These are phyloP conservation scores for Coptodon bakossiorum DNA, from an alignment of 2,113 vertebrate genomes.

Conservation along the genomic window DNA sequence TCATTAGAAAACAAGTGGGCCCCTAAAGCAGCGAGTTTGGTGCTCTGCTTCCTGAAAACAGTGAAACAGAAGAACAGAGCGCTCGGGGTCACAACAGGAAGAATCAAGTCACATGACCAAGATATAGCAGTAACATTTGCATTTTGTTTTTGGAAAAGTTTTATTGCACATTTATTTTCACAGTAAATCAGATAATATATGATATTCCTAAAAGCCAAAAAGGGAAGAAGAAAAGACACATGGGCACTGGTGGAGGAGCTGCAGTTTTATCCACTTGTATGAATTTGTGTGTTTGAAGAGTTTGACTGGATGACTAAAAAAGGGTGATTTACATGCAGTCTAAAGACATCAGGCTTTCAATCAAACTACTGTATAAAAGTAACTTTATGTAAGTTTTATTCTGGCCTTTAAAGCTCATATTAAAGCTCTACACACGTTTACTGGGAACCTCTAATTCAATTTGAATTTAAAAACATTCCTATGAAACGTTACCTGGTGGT, in stretches of 20 bases:
- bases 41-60: background rate
- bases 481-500: background rate
- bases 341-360: background rate
- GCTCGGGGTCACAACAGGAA: background rate
- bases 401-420: rapidly evolving
- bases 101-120: background rate
- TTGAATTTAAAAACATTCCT: rapidly evolving
- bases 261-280: background rate
- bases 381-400: background rate
- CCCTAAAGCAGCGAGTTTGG: background rate
- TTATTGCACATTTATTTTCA: background rate
- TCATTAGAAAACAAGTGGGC: rapidly evolving
- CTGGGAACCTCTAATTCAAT: background rate
- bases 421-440: rapidly evolving
- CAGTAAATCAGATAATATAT: background rate
- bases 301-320: background rate
- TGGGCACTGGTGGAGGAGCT: background rate
- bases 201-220: rapidly evolving
- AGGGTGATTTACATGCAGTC: rapidly evolving
- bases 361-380: background rate
- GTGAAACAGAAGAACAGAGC: background rate
- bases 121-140: background rate
- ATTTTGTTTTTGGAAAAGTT: background rate
- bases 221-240: rapidly evolving
- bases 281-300: background rate